Evolutionary conservation across 2,888 invertebrate species (phyloP).

Genomic region (Cosmorhoe ocellata): DNA sequence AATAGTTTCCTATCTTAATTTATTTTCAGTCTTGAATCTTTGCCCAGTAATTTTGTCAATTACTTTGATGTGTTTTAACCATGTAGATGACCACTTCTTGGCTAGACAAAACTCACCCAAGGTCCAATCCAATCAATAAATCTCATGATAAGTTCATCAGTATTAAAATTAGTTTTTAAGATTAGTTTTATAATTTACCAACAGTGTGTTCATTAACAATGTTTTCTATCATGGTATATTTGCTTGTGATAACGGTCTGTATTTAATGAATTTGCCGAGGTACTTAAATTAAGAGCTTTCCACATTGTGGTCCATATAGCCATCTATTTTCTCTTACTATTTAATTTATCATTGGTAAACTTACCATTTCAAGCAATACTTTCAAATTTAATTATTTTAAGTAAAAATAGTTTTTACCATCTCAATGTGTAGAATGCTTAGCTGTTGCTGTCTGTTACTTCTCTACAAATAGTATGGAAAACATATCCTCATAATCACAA

Average conservation of each 20-base stretch:
- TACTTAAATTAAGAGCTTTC: constrained; percentile 22
- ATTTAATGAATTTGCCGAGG: constrained; percentile 8
- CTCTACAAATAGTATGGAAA: constrained; percentile 8
- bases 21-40: no score
- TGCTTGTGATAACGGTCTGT: constrained; percentile 15
- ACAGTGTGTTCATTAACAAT: constrained; percentile 38
- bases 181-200: constrained; percentile 32
- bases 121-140: background rate
- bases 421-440: constrained; percentile 17
- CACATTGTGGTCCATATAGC: constrained; percentile 5
- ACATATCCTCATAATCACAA: constrained; percentile 4
- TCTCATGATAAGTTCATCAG: constrained; percentile 18
- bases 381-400: background rate
- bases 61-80: no score
- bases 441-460: constrained; percentile 19
- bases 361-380: constrained; percentile 1
- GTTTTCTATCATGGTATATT: constrained; percentile 20
- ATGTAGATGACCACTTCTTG: no score
- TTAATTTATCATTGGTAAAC: background rate
- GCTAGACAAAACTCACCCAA: background rate
- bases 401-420: constrained; percentile 7
- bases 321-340: constrained; percentile 1
- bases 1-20: no score
- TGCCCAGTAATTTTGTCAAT: no score
- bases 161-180: constrained; percentile 29